Evolutionary conservation across 1,140 invertebrate species (phyloP).

Genomic region (Lepidurus packardi): DNA sequence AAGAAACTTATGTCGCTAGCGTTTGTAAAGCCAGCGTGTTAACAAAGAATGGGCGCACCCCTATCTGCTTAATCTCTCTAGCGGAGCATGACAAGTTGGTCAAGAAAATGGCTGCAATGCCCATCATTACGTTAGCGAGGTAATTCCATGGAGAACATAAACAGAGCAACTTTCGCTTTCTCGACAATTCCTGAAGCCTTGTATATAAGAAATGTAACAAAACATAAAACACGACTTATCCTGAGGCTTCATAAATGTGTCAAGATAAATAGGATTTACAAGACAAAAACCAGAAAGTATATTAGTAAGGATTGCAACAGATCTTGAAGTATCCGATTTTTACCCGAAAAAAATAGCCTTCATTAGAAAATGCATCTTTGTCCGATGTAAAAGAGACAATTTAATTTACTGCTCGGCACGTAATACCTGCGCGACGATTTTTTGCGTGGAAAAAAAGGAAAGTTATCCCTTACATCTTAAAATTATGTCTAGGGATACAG

Average conservation of each 20-base stretch:
- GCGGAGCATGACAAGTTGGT: neutral
- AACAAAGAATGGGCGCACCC: neutral
- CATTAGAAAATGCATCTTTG: too few relatives aligned
- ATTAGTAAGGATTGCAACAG: too few relatives aligned
- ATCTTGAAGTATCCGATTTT: too few relatives aligned
- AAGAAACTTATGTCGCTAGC: neutral
- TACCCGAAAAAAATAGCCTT: too few relatives aligned
- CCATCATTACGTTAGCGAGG: neutral
- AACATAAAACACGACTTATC: neutral
- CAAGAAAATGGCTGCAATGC: neutral
- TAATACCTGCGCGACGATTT: too few relatives aligned
- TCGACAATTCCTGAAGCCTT: neutral
- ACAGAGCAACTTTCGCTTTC: conserved; percentile 9
- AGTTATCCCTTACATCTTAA: neutral
- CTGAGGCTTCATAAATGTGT: neutral
- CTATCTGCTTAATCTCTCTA: neutral
- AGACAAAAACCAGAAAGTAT: neutral
- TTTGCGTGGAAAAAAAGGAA: neutral
- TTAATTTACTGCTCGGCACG: too few relatives aligned
- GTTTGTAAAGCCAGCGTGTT: neutral
- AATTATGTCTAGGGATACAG: neutral
- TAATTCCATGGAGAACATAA: conserved; percentile 11
- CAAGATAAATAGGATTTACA: neutral
- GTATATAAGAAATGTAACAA: neutral
- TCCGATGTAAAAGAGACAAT: too few relatives aligned